Percentiles rank a stretch among this genome's conserved stretches.
phyloP scores from a whole-genome alignment of 2,113 vertebrate species.

The Gavia stellata region DNA sequence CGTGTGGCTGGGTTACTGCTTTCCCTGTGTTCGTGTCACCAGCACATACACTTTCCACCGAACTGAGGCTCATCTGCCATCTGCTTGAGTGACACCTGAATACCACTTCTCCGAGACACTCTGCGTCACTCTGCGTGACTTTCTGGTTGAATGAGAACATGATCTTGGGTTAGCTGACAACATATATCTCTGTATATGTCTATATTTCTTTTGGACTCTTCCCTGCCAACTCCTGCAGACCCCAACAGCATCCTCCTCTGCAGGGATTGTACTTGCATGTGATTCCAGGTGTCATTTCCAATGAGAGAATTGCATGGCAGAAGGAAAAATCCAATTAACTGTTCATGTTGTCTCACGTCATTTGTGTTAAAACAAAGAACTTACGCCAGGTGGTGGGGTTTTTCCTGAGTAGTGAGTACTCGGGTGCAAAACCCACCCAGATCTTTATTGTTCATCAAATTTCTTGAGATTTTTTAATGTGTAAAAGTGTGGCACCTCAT shows the following conservation, averaged over 20 bases:
- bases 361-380: not conserved
- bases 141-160: constrained; percentile 48
- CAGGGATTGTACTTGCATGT: constrained; percentile 11
- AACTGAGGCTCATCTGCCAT: not conserved
- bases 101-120: not conserved
- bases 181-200: not conserved
- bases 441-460: not conserved
- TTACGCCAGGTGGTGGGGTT: not conserved
- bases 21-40: not conserved
- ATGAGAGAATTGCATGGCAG: not conserved
- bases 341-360: not conserved
- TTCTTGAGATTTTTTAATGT: not conserved
- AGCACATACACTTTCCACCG: not conserved
- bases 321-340: not conserved
- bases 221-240: not conserved
- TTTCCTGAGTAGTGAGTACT: not conserved
- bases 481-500: not conserved
- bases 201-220: not conserved
- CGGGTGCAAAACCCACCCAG: not conserved
- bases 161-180: constrained; percentile 37
- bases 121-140: not conserved
- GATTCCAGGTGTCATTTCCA: not conserved
- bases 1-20: not conserved
- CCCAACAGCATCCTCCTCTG: not conserved
- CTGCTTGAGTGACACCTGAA: not conserved